Evolutionary conservation across 1,140 invertebrate species (phyloP).

Genomic region (Phortica variegata): DNA sequence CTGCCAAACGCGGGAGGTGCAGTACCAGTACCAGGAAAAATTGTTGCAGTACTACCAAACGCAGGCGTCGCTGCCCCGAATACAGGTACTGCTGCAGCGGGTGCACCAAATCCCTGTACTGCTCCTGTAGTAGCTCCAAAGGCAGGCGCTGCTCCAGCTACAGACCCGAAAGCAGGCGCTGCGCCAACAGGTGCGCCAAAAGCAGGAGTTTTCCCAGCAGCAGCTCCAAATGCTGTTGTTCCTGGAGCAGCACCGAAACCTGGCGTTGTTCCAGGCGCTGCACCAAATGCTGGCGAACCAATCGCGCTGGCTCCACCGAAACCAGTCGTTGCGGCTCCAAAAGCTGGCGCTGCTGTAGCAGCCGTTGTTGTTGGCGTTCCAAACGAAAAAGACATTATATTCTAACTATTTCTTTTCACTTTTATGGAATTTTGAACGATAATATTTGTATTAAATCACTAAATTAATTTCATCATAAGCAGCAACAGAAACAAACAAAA

Average conservation of each 20-base stretch:
- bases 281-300: conserved; percentile 14
- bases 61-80: conserved; percentile 2
- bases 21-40: conserved; percentile 4
- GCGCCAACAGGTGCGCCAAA: conserved; percentile 20
- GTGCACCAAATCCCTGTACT: conserved; percentile 14
- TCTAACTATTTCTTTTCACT: too few relatives aligned
- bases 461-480: too few relatives aligned
- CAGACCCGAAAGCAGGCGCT: conserved; percentile 8
- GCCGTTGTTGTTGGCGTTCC: conserved; percentile 27
- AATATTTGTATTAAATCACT: too few relatives aligned
- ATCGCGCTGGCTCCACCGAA: conserved; percentile 15
- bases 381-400: conserved; percentile 45
- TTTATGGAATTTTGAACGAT: too few relatives aligned
- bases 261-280: not conserved
- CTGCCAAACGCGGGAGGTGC: conserved; percentile 4
- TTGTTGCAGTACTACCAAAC: not conserved
- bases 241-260: conserved; percentile 18
- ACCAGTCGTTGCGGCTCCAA: conserved; percentile 29
- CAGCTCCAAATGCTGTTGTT: conserved; percentile 21
- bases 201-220: conserved; percentile 1
- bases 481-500: too few relatives aligned
- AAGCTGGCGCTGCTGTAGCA: conserved; percentile 24
- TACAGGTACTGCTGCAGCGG: conserved; percentile 17
- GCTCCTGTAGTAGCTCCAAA: conserved; percentile 4
- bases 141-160: conserved; percentile 2